Evolutionary conservation across 2,888 invertebrate species (phyloP).

Genomic region (Lutraria lutraria): DNA sequence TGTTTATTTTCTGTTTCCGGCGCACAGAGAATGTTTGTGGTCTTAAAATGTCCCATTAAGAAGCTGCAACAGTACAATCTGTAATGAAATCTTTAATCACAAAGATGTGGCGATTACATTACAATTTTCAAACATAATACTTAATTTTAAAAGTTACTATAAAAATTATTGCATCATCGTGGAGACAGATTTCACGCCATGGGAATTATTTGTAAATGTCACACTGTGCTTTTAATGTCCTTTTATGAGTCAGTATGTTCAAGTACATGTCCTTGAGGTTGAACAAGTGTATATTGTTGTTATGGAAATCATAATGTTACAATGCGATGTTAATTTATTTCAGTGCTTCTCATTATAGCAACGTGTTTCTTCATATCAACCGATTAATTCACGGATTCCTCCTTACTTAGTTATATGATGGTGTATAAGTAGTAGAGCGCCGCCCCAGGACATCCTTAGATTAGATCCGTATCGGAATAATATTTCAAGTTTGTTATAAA

Average conservation of each 20-base stretch:
- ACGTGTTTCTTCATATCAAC: neutral
- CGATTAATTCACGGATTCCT: neutral
- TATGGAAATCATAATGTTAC: neutral
- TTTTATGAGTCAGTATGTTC: neutral
- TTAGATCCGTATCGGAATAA: neutral
- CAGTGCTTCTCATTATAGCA: neutral
- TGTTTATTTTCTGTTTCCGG: neutral
- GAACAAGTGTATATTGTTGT: neutral
- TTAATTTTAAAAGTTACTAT: neutral
- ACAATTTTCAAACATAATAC: slow-evolving; percentile 19
- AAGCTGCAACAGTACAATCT: neutral
- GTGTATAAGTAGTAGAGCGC: neutral
- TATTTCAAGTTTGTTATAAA: slow-evolving; percentile 33
- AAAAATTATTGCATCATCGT: neutral
- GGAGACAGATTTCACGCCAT: neutral
- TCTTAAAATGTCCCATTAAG: neutral
- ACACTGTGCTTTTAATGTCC: neutral
- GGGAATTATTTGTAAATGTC: neutral
- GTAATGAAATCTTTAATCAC: neutral
- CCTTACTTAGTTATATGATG: neutral
- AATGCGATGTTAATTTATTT: neutral
- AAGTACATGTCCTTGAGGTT: neutral
- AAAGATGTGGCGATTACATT: neutral
- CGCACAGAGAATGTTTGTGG: neutral
- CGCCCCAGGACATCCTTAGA: slow-evolving; percentile 18